Conservation (phyloP, 2,113 vertebrate species). For the Tupaia chinensis region DNA sequence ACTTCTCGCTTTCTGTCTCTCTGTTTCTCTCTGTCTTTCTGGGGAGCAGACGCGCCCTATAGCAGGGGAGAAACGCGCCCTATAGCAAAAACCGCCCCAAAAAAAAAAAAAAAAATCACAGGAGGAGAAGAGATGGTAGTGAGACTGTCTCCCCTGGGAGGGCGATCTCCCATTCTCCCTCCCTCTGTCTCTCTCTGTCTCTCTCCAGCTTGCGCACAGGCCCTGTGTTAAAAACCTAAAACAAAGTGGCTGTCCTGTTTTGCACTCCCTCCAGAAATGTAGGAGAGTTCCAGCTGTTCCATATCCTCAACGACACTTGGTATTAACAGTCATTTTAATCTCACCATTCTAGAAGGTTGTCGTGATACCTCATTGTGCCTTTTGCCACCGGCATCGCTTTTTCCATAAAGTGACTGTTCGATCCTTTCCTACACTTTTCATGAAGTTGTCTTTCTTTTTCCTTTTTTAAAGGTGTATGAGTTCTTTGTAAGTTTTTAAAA, state of each 20-base stretch:
- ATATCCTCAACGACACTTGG: neutral
- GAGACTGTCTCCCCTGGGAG: no score
- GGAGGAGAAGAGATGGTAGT: no score
- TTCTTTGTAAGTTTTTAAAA: neutral
- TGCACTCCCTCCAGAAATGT: neutral
- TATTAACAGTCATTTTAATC: neutral
- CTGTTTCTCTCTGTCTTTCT: no score
- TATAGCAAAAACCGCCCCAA: no score
- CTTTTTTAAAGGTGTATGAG: neutral
- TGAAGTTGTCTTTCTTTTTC: neutral
- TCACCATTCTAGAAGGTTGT: neutral
- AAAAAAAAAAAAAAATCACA: no score
- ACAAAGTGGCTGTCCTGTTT: neutral
- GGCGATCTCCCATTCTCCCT: no score
- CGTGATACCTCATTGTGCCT: neutral
- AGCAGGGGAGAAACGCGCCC: no score
- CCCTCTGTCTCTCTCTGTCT: no score
- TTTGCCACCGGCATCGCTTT: neutral
- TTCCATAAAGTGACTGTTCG: neutral
- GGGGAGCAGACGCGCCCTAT: no score
- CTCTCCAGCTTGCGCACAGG: no score
- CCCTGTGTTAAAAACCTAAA: no score
- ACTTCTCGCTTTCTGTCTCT: no score
- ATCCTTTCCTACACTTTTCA: neutral
- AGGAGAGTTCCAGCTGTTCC: neutral